phyloP scores from a whole-genome alignment of 2,888 invertebrate species.

The Ecdyonurus torrentis region DNA sequence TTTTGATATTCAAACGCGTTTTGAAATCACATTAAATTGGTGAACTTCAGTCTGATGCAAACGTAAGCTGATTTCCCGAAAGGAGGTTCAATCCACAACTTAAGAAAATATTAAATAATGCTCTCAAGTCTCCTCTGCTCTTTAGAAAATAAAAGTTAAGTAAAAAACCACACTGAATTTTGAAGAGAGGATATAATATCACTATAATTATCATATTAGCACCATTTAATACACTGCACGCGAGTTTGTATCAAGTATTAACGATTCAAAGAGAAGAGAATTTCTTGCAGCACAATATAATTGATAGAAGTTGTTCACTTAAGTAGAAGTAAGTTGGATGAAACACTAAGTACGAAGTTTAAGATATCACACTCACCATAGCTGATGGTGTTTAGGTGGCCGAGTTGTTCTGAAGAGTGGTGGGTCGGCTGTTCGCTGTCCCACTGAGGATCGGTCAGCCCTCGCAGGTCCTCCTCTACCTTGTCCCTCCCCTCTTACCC shows the following conservation, averaged over 20 bases:
- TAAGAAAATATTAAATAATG: too few relatives aligned
- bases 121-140: too few relatives aligned
- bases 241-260: neutral
- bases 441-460: neutral
- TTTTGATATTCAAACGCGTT: too few relatives aligned
- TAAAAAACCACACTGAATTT: too few relatives aligned
- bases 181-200: neutral
- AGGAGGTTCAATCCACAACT: too few relatives aligned
- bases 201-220: neutral
- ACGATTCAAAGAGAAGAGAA: neutral
- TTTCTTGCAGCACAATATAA: neutral
- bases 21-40: too few relatives aligned
- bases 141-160: too few relatives aligned
- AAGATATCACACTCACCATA: neutral
- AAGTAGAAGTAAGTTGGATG: neutral
- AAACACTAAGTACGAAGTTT: neutral
- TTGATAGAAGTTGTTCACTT: neutral
- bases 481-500: neutral
- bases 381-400: conserved; percentile 1
- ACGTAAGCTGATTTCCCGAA: too few relatives aligned
- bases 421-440: conserved; percentile 1
- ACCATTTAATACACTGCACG: neutral
- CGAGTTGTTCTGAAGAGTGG: neutral
- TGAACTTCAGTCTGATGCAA: too few relatives aligned
- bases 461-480: neutral